Percentiles rank a stretch among this genome's conserved stretches.
phyloP scores from a whole-genome alignment of 2,113 vertebrate species.

The Noctilio leporinus region DNA sequence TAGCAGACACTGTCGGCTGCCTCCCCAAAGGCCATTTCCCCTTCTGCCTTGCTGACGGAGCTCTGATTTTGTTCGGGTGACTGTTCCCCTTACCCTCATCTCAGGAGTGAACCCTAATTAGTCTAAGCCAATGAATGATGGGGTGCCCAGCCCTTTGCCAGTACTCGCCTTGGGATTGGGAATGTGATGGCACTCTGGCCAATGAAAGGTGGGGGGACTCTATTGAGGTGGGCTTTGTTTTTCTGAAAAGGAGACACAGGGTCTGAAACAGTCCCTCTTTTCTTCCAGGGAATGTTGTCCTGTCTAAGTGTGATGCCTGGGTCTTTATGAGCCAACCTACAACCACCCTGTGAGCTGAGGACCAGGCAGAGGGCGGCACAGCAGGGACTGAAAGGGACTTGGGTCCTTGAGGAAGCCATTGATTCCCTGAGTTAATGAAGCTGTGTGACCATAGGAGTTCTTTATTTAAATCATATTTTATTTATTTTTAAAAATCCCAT shows the following conservation, averaged over 20 bases:
- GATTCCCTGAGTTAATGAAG: not conserved
- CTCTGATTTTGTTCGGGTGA: not conserved
- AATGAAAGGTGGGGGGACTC: not conserved
- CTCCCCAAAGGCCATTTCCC: not conserved
- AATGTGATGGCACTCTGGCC: not conserved
- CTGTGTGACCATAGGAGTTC: not conserved
- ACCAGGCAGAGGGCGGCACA: not conserved
- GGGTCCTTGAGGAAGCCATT: not conserved
- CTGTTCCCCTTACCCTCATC: not conserved
- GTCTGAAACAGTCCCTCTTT: not conserved
- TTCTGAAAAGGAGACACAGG: not conserved
- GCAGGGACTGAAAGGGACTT: not conserved
- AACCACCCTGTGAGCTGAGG: not conserved
- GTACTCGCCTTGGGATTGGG: not conserved
- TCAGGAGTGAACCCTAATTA: not conserved
- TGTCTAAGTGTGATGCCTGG: not conserved
- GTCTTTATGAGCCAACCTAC: not conserved
- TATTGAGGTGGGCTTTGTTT: not conserved
- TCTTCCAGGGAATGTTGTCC: not conserved
- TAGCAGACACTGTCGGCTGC: not conserved
- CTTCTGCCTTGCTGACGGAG: not conserved
- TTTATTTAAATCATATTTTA: too few relatives aligned
- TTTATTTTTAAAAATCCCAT: too few relatives aligned
- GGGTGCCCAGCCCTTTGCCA: not conserved
- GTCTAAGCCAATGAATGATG: not conserved